Conservation (phyloP, 2,113 vertebrate species). For the Anoplopoma fimbria region DNA sequence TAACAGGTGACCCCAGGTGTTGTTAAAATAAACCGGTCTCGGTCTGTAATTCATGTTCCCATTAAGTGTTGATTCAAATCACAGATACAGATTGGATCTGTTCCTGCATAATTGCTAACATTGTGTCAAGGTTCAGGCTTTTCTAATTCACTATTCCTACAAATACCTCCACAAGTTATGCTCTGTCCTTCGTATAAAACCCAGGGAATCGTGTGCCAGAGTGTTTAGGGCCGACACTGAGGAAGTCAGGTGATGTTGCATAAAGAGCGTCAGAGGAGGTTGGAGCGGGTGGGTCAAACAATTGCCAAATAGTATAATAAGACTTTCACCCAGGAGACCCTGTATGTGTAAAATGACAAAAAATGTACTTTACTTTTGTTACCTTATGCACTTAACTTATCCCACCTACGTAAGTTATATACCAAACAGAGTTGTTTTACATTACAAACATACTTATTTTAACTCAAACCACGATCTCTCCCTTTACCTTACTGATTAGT, state of each 20-base stretch:
- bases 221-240: not conserved
- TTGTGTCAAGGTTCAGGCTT: not conserved
- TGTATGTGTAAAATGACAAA: not conserved
- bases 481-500: not conserved
- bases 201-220: not conserved
- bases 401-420: not conserved
- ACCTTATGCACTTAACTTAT: not conserved
- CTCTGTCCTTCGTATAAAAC: too few relatives aligned
- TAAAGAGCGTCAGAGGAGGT: not conserved
- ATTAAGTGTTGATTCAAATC: conserved; percentile 41
- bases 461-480: not conserved
- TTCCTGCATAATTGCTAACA: conserved; percentile 46
- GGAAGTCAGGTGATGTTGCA: too few relatives aligned
- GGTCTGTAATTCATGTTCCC: conserved; percentile 35
- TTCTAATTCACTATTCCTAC: not conserved
- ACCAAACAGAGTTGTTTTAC: not conserved
- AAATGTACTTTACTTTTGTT: not conserved
- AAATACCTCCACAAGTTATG: too few relatives aligned
- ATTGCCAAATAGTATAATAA: too few relatives aligned
- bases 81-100: conserved; percentile 9
- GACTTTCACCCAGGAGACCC: not conserved
- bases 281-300: not conserved
- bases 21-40: not conserved
- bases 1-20: not conserved
- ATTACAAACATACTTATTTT: not conserved